These are phyloP conservation scores for Drosophila parthenogenetica DNA, from an alignment of 2,888 invertebrate genomes.

Conservation along the genomic window DNA sequence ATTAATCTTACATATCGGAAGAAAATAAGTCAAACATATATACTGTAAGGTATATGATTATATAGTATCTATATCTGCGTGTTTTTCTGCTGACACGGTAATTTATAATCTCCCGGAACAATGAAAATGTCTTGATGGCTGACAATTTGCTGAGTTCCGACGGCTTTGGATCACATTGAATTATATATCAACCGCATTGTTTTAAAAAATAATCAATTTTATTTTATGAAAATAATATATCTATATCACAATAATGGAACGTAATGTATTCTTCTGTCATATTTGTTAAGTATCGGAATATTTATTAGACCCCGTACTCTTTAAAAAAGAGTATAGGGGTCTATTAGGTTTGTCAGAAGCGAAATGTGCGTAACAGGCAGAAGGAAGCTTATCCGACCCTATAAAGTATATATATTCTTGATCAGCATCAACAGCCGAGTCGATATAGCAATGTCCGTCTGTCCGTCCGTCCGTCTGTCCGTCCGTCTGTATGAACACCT, in stretches of 20 bases:
- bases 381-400: no score
- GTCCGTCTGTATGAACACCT: no score
- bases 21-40: conserved; percentile 27
- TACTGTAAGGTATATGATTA: conserved; percentile 1
- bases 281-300: no score
- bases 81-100: neutral
- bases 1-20: conserved; percentile 45
- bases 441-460: no score
- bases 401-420: no score
- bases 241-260: neutral
- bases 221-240: neutral
- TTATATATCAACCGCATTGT: neutral
- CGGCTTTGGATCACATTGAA: conserved; percentile 48
- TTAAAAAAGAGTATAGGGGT: no score
- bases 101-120: conserved; percentile 36
- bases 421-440: no score
- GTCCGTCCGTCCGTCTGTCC: no score
- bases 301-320: no score
- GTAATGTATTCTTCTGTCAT: no score
- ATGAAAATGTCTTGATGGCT: conserved; percentile 22
- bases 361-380: no score
- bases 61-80: conserved; percentile 6
- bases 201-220: neutral
- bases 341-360: no score
- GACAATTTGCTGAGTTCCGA: conserved; percentile 43